Evolutionary conservation across 1,140 invertebrate species (phyloP).

Genomic region (Drosophila micromelanica): DNA sequence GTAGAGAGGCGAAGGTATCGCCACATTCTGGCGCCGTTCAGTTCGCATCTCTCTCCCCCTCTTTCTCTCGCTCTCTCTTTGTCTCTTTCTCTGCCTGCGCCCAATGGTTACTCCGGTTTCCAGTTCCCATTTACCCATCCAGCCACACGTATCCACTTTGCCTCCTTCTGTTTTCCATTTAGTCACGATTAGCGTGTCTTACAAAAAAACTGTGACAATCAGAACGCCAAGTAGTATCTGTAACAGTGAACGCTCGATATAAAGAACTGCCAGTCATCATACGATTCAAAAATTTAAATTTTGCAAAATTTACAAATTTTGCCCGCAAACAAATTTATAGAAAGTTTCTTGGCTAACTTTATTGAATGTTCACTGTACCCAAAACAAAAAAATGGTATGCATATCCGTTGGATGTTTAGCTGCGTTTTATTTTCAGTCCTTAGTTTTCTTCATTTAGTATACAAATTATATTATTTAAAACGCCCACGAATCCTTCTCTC

Average conservation of each 20-base stretch:
- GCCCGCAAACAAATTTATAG: neutral
- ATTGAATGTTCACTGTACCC: constrained; percentile 16
- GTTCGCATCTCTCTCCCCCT: neutral
- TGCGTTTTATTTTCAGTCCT: neutral
- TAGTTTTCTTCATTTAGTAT: neutral
- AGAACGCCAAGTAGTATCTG: neutral
- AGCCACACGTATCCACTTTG: constrained; percentile 8
- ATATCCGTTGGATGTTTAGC: constrained; percentile 4
- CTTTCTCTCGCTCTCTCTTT: neutral
- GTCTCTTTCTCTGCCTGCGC: constrained; percentile 19
- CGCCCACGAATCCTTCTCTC: neutral
- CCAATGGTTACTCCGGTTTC: constrained; percentile 22
- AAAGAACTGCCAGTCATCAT: neutral
- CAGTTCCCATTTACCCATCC: neutral
- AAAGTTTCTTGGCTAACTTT: neutral
- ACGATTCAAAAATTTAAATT: neutral
- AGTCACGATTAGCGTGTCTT: constrained; percentile 31
- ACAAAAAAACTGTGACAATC: neutral
- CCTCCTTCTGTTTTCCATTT: constrained; percentile 8
- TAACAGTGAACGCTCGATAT: constrained; percentile 19
- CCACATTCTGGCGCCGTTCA: constrained; percentile 12
- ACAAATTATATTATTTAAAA: neutral
- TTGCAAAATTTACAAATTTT: neutral
- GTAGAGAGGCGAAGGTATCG: constrained; percentile 36
- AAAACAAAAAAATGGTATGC: neutral